Evolutionary conservation across 92 coral and sea anemone genomes (phyloP).

Genomic region (Phenganax marumi): DNA sequence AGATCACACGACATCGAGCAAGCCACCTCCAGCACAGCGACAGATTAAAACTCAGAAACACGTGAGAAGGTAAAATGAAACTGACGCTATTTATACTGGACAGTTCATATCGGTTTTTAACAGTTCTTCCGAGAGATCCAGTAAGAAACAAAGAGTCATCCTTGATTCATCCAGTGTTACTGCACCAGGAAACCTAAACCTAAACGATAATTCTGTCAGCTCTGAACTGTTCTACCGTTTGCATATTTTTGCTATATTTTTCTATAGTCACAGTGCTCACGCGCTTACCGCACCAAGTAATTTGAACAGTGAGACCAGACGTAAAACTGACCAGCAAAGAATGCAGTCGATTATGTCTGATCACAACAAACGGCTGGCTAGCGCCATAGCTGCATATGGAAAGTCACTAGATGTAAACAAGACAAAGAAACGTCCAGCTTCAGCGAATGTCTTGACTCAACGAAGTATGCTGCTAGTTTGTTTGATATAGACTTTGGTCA

Average conservation of each 20-base stretch:
- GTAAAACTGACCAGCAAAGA: slow-evolving; percentile 44
- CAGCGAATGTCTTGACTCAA: slow-evolving; percentile 64
- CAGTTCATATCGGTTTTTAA: not conserved
- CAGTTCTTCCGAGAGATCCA: not conserved
- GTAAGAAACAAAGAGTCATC: not conserved
- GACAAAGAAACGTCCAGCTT: slow-evolving; percentile 76
- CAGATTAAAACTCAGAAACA: slow-evolving; percentile 54
- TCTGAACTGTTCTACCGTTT: too few species aligned
- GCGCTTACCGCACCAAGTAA: slow-evolving; percentile 22
- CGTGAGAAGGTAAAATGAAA: slow-evolving; percentile 48
- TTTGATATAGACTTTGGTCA: not conserved
- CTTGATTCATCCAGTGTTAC: too few species aligned
- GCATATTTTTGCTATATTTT: not conserved
- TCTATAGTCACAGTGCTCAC: slow-evolving; percentile 39
- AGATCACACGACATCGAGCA: slow-evolving; percentile 1
- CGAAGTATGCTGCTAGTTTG: slow-evolving; percentile 57
- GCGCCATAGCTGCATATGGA: slow-evolving; percentile 92
- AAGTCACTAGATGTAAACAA: slow-evolving; percentile 79
- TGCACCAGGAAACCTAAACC: too few species aligned
- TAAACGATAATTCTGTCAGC: too few species aligned
- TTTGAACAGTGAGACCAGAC: slow-evolving; percentile 43
- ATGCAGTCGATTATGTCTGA: slow-evolving; percentile 11
- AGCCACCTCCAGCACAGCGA: slow-evolving; percentile 34
- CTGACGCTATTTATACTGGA: not conserved
- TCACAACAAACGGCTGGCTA: slow-evolving; percentile 47